Evolutionary conservation across 1,140 invertebrate species (phyloP), one percentile per base, ranked within the genome.

Genomic region (Elymnias hypermnestra): DNA sequence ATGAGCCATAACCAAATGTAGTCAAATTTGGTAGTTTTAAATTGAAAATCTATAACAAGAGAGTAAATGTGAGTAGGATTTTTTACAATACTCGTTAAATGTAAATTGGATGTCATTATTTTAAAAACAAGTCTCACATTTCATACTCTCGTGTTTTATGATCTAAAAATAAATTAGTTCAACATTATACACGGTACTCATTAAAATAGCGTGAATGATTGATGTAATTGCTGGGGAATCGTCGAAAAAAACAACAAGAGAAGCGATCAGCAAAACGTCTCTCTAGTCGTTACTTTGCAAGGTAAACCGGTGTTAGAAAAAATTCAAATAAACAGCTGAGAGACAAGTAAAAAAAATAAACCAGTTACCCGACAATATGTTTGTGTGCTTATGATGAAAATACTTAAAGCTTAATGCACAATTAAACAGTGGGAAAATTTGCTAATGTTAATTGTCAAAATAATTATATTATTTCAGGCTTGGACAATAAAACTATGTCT

Each of bases 281-380:
- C 19, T 10, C 3, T 7, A 15, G 12, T 33, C 29, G 29, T 33
- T 33, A 33, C 29, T 33, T 33, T 12, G 10, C 29, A 33, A 33
- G 29, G 29, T 15, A 9, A 33, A 15, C 29, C 13, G 14, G 29
- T 33, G 29, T 33, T 33, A 4, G 29, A 15, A 33, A 33, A 33
- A 33, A 33, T 33, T 7, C 29, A 14, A 33, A 33, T 33, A 33
- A 33, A 7, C 29, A 33, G 29, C 29, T 33, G 29, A 13, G 14
- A 33, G 29, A 29, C 29, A 4, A 8, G 2, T 28, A 12, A 12
- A 29, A 29, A 5, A 13, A 15, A 33, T 15, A 33, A 33, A 29
- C 13, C 15, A 8, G 29, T 33, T 14, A 33, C 1, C 5, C 26
- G 26, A 29, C 26, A 12, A 29, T 29, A 13, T 25, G 23, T 25